phyloP scores from a whole-genome alignment of 2,888 invertebrate genomes.

The Metallyticus violacea region DNA sequence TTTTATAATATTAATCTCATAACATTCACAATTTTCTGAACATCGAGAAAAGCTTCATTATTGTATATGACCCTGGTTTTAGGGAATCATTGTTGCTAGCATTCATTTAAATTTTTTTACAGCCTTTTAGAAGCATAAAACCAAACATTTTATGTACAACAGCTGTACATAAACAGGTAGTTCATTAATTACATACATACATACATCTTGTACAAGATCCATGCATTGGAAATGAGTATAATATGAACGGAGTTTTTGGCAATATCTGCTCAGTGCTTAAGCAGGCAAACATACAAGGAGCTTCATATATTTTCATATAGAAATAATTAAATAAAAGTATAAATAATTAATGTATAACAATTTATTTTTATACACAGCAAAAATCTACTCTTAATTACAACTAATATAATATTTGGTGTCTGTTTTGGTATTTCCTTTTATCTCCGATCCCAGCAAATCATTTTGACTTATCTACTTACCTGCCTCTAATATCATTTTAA shows the following conservation, averaged over 20 bases:
- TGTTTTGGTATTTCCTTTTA: neutral
- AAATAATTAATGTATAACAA: neutral
- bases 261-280: neutral
- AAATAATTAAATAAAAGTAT: too few species aligned
- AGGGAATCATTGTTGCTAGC: neutral
- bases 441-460: neutral
- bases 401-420: conserved; percentile 6
- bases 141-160: neutral
- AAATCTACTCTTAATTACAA: neutral
- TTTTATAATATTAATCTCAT: too few species aligned
- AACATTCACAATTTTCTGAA: neutral
- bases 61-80: neutral
- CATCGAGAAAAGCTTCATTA: neutral
- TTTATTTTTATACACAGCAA: neutral
- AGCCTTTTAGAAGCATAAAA: neutral
- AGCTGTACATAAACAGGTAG: neutral
- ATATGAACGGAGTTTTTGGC: neutral
- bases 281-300: neutral
- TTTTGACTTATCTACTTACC: neutral
- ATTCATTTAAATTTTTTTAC: neutral
- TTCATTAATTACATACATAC: neutral
- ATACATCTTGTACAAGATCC: neutral
- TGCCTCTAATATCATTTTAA: conserved; percentile 4
- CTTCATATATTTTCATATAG: neutral
- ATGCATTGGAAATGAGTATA: neutral